Evolutionary conservation across 1,140 invertebrate genomes (phyloP), one percentile per base, ranked within the genome.

Genomic region (Hormaphis cornu): DNA sequence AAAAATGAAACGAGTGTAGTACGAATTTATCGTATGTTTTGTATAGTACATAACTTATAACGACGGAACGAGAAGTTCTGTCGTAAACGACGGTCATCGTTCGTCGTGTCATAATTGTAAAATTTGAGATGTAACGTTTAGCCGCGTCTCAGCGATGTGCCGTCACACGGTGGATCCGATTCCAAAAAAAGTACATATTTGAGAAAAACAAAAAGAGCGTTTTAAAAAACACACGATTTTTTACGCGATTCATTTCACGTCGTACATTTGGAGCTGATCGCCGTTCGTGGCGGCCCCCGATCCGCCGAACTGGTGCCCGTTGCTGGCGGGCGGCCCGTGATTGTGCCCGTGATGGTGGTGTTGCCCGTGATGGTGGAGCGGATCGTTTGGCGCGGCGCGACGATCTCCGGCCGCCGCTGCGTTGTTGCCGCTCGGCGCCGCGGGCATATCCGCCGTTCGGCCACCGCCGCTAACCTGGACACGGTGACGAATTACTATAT

Each of bases 261-360:
- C 61, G 10, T 66, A 66, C 22, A 66, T 42, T 18, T 46, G 61
- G 9, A 66, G 26, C 14, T 66, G 61, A 33, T 66, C 61, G 10
- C 61, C 61, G 9, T 66, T 66, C 12, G 42, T 46, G n/a, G 61
- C 22, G 18, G 61, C 28, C 0, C 28, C 18, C 9, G 61, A 50
- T 8, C 40, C 28, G 9, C 61, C 28, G 3, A 50, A 66, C 18
- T 66, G 61, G 20, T 66, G 61, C 4, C 61, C 61, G 22, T 66
- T 66, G 9, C n/a, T 48, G 40, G 61, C 16, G 18, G 44, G 26
- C 9, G 44, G 12, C 10, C 40, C 40, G 44, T 66, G 61, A 24
- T 66, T 42, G 14, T 48, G 42, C 1, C 28, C 42, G 3, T 66
- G 61, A 33, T 48, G 61, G 14, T 66, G 61, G 50, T 33, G 6